These are phyloP conservation scores for Bos taurus DNA, from an alignment of 2,113 vertebrate genomes.

Conservation along the genomic window ARS-UCD2.0 NC_037335.1:27872501-27873000, in stretches of 20 bases:
- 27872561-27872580: constrained; percentile 4
- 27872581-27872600: constrained; percentile 35
- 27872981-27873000: constrained; percentile 36
- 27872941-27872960: not conserved
- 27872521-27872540: not conserved
- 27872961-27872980: constrained; percentile 13
- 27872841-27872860: constrained; percentile 26
- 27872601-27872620: not conserved
- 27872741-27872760: not conserved
- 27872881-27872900: not conserved
- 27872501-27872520: not conserved
- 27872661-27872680: not conserved
- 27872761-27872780: not conserved
- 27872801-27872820: constrained; percentile 22
- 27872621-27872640: not conserved
- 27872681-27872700: not conserved
- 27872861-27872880: not conserved
- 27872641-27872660: constrained; percentile 8
- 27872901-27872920: not conserved
- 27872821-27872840: constrained; percentile 35
- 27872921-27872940: constrained; percentile 4
- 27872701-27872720: not conserved
- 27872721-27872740: not conserved
- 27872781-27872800: not conserved
- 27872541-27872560: not conserved